These are phyloP conservation scores for Eulemur albifrons DNA, from an alignment of 2,797 vertebrate genomes.

Conservation along the genomic window DNA sequence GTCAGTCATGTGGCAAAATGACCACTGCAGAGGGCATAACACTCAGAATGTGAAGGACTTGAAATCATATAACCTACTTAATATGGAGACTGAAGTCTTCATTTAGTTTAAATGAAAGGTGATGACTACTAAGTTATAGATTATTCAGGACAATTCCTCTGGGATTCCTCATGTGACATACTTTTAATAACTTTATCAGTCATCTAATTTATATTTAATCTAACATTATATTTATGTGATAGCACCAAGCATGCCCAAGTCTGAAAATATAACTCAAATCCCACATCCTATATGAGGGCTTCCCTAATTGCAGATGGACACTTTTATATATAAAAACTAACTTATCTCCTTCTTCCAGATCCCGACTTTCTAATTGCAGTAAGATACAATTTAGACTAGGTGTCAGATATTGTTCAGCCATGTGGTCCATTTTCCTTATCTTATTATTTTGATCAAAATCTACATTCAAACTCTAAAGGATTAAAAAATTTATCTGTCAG, in stretches of 20 bases:
- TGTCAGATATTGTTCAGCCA: constrained; percentile 12
- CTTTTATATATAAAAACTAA: not conserved
- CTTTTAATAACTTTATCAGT: not conserved
- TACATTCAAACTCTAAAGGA: not conserved
- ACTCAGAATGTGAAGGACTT: not conserved
- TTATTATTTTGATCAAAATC: constrained; percentile 36
- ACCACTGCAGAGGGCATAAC: not conserved
- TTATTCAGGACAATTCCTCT: not conserved
- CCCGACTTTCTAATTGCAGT: not conserved
- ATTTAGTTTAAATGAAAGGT: not conserved
- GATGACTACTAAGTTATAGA: not conserved
- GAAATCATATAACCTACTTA: not conserved
- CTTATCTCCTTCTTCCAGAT: not conserved
- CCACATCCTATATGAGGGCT: not conserved
- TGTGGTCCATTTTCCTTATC: constrained; percentile 4
- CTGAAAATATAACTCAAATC: not conserved
- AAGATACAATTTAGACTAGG: not conserved
- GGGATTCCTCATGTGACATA: not conserved
- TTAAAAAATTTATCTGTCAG: not conserved
- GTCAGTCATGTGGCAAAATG: not conserved
- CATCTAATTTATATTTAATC: not conserved
- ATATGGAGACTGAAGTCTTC: not conserved
- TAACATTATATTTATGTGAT: not conserved
- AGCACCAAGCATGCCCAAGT: not conserved
- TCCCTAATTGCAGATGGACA: not conserved